Conservation (phyloP, 2,797 vertebrate species). For the Gephyroberyx darwinii region DNA sequence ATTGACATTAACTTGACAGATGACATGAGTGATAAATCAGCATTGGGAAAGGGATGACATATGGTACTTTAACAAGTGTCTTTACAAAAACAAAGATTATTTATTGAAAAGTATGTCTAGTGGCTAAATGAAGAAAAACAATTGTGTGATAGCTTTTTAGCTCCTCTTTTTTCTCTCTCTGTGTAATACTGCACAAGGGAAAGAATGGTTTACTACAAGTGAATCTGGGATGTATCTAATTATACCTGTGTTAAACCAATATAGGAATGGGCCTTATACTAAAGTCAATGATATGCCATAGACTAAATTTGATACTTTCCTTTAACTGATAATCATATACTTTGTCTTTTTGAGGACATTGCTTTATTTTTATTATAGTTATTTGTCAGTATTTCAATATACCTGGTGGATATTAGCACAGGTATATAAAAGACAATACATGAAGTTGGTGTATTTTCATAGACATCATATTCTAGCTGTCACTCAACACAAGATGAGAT, state of each 20-base stretch:
- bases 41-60: slow-evolving; percentile 92
- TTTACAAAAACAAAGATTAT: slow-evolving; percentile 99
- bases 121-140: slow-evolving; percentile 95
- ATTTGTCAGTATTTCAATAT: not conserved
- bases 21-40: slow-evolving; percentile 80
- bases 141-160: slow-evolving; percentile 90
- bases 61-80: slow-evolving; percentile 98
- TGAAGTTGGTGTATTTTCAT: slow-evolving; percentile 48
- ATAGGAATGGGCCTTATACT: slow-evolving; percentile 20
- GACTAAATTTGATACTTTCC: slow-evolving; percentile 21
- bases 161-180: slow-evolving; percentile 75
- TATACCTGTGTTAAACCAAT: slow-evolving; percentile 21
- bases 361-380: slow-evolving; percentile 9
- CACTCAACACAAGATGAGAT: slow-evolving; percentile 70
- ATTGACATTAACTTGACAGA: slow-evolving; percentile 61
- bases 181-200: slow-evolving; percentile 80
- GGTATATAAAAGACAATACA: slow-evolving; percentile 39
- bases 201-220: slow-evolving; percentile 82
- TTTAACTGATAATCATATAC: slow-evolving; percentile 29
- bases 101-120: slow-evolving; percentile 99
- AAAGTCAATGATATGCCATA: slow-evolving; percentile 14
- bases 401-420: slow-evolving; percentile 2
- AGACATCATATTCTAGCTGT: slow-evolving; percentile 57
- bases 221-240: slow-evolving; percentile 29
- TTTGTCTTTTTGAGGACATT: slow-evolving; percentile 23